Percentiles rank a stretch among this genome's conserved stretches.
Evolutionary conservation across 2,113 vertebrate genomes (phyloP).

Genomic region (Cisticola juncidis): DNA sequence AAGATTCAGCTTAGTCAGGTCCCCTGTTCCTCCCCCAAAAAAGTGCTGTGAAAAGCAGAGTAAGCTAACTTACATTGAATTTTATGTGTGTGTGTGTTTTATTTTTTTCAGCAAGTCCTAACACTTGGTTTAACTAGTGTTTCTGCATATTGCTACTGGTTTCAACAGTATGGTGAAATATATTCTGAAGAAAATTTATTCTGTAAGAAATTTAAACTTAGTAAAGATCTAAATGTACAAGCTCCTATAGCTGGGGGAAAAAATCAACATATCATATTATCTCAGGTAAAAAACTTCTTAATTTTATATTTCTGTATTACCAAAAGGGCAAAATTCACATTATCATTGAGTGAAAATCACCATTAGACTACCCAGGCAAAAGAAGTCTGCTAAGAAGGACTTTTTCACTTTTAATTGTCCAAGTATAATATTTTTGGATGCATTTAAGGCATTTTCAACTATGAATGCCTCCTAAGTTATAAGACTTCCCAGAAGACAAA

Average conservation of each 20-base stretch:
- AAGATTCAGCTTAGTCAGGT: neutral
- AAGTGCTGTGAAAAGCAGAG: neutral
- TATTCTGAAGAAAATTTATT: neutral
- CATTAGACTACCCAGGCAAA: neutral
- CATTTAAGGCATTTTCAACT: neutral
- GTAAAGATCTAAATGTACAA: neutral
- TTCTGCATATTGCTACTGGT: neutral
- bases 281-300: neutral
- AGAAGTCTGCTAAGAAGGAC: rapidly evolving
- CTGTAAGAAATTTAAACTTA: neutral
- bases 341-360: neutral
- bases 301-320: neutral
- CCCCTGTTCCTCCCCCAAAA: rapidly evolving
- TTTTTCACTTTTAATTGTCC: neutral
- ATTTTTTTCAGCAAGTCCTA: neutral
- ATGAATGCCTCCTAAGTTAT: neutral
- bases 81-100: neutral
- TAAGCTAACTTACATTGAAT: neutral
- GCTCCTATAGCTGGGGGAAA: neutral
- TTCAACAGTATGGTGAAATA: neutral
- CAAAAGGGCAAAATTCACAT: neutral
- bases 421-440: neutral
- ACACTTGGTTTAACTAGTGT: neutral
- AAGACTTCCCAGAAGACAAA: neutral
- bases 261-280: neutral